Percentiles rank a stretch among this genome's conserved stretches.
These are phyloP conservation scores for Diachrysia chrysitis DNA, from an alignment of 2,888 invertebrate species.

Conservation along the genomic window DNA sequence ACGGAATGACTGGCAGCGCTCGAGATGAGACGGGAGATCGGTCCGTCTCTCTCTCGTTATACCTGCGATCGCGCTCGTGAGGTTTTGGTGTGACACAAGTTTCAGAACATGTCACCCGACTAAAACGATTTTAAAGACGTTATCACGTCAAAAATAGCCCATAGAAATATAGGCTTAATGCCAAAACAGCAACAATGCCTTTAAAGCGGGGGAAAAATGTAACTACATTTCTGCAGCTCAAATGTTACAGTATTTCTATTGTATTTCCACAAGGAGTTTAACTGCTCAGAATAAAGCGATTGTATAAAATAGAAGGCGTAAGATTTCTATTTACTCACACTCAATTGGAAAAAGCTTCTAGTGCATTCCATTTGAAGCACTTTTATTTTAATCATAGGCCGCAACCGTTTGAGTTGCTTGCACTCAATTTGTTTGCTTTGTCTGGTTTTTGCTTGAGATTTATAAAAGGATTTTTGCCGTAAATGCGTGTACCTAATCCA, in stretches of 20 bases:
- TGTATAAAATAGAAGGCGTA: neutral
- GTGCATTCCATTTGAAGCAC: slow-evolving; percentile 8
- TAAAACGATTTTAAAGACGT: no score
- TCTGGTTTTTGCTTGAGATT: neutral
- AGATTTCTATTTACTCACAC: slow-evolving; percentile 18
- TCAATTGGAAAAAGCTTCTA: slow-evolving; percentile 47
- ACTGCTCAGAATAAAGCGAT: slow-evolving; percentile 16
- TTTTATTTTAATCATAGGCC: slow-evolving; percentile 25
- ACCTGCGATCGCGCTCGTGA: no score
- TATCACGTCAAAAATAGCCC: no score
- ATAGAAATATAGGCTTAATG: no score
- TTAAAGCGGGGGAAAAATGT: neutral
- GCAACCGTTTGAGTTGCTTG: neutral
- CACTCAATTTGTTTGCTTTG: slow-evolving; percentile 2
- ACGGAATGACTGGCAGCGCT: no score
- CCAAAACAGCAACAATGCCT: neutral
- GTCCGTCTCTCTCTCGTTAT: no score
- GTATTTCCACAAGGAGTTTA: slow-evolving; percentile 5
- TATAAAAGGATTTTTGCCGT: neutral
- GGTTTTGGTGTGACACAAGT: no score
- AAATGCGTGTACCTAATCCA: neutral
- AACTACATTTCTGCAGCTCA: neutral
- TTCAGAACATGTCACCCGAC: no score
- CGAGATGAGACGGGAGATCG: no score
- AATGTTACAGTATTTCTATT: neutral